Evolutionary conservation across 2,888 invertebrate species (phyloP).

Genomic region (Phalangium opilio): DNA sequence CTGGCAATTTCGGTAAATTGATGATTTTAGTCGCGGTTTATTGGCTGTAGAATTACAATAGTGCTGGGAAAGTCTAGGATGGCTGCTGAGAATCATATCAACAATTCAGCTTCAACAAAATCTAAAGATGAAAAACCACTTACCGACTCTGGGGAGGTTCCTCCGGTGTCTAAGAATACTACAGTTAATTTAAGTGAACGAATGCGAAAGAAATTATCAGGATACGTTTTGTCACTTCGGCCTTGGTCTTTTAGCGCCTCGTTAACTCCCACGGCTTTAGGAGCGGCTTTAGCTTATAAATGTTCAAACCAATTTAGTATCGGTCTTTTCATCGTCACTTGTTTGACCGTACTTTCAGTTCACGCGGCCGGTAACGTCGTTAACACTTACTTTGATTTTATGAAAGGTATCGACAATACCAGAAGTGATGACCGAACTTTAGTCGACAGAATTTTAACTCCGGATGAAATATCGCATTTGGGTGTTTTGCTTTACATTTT

Average conservation of each 20-base stretch:
- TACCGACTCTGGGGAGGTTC: too few relatives aligned
- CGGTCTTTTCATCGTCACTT: slow-evolving; percentile 59
- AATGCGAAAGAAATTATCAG: slow-evolving; percentile 9
- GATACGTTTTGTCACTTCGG: slow-evolving; percentile 70
- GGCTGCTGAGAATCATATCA: too few relatives aligned
- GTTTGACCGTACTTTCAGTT: slow-evolving; percentile 73
- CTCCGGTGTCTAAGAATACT: too few relatives aligned
- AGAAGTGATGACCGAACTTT: slow-evolving; percentile 76
- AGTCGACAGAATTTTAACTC: slow-evolving; percentile 76
- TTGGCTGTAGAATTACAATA: too few relatives aligned
- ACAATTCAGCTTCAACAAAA: too few relatives aligned
- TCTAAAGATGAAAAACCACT: too few relatives aligned
- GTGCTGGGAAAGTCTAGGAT: too few relatives aligned
- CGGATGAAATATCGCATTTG: slow-evolving; percentile 68
- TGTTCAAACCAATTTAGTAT: slow-evolving; percentile 55
- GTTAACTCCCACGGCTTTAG: slow-evolving; percentile 73
- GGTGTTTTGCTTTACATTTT: slow-evolving; percentile 74
- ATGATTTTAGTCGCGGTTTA: too few relatives aligned
- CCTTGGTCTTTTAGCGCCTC: slow-evolving; percentile 91
- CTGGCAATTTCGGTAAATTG: too few relatives aligned
- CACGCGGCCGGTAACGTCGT: slow-evolving; percentile 94
- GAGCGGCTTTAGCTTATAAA: slow-evolving; percentile 75
- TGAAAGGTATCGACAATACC: slow-evolving; percentile 73
- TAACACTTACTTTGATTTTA: slow-evolving; percentile 89
- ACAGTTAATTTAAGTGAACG: too few relatives aligned